phyloP scores from a whole-genome alignment of 2,888 invertebrate species.

The Parnassius mnemosyne region DNA sequence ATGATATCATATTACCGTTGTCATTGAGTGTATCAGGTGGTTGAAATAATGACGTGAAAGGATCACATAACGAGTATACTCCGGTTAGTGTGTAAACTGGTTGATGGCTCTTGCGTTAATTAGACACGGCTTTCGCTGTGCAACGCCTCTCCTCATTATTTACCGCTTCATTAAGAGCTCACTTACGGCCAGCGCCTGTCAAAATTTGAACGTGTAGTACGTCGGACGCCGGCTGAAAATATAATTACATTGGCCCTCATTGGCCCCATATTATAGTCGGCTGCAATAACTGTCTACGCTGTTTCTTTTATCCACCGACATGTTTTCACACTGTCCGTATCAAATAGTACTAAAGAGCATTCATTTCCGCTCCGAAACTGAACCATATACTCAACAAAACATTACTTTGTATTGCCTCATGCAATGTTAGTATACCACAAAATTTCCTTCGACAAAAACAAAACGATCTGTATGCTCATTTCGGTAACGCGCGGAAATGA shows the following conservation, averaged over 20 bases:
- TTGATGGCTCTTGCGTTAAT: slow-evolving; percentile 63
- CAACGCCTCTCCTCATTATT: slow-evolving; percentile 77
- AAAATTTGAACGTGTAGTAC: slow-evolving; percentile 68
- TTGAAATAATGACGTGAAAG: slow-evolving; percentile 49
- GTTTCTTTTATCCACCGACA: slow-evolving; percentile 50
- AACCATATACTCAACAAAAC: slow-evolving; percentile 50
- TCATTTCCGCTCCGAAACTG: slow-evolving; percentile 50
- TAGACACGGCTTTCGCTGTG: slow-evolving; percentile 66
- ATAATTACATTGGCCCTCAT: slow-evolving; percentile 69
- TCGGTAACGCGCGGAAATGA: slow-evolving; percentile 66
- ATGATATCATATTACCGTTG: slow-evolving; percentile 48
- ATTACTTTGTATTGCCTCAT: slow-evolving; percentile 38
- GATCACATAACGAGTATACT: slow-evolving; percentile 42
- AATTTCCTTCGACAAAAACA: slow-evolving; percentile 60
- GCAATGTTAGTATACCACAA: slow-evolving; percentile 49
- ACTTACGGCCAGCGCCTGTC: slow-evolving; percentile 71
- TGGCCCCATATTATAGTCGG: slow-evolving; percentile 70
- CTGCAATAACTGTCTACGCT: slow-evolving; percentile 69
- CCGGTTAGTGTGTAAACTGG: slow-evolving; percentile 51
- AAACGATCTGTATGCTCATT: slow-evolving; percentile 48
- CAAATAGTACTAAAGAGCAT: slow-evolving; percentile 54
- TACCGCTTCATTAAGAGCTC: slow-evolving; percentile 79
- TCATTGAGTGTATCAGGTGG: slow-evolving; percentile 33
- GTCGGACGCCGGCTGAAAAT: slow-evolving; percentile 63
- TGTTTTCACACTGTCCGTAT: slow-evolving; percentile 42